A percentile compares a stretch with the other conserved stretches of the same genome.
Conservation (phyloP, 2,797 vertebrate genomes). For the Amblyopsis hoosieri region DNA sequence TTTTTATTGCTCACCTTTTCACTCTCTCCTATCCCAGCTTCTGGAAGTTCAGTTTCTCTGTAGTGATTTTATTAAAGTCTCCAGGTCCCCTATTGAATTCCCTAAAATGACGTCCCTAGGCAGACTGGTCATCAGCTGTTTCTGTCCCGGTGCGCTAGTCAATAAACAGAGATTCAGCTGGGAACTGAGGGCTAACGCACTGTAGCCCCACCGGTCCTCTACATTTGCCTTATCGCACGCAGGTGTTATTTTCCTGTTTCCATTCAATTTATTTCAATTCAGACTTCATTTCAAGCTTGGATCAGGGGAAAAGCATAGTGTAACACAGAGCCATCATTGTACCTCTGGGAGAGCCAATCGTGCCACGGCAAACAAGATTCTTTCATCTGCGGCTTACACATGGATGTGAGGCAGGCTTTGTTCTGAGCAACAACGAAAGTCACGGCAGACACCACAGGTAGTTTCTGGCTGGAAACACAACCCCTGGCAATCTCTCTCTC, state of each 20-base stretch:
- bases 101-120: slow-evolving; percentile 7
- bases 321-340: slow-evolving; percentile 29
- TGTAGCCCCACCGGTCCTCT: slow-evolving; percentile 1
- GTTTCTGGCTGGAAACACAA: slow-evolving; percentile 8
- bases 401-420: neutral
- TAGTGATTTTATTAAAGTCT: slow-evolving; percentile 9
- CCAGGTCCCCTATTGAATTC: slow-evolving; percentile 11
- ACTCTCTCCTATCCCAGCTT: slow-evolving; percentile 8
- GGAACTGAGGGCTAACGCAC: slow-evolving; percentile 7
- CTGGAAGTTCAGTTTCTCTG: slow-evolving; percentile 29
- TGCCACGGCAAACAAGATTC: slow-evolving; percentile 21
- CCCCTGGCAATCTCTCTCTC: neutral
- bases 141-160: slow-evolving; percentile 16
- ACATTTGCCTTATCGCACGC: slow-evolving; percentile 28
- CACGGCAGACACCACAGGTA: slow-evolving; percentile 17
- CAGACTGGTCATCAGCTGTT: slow-evolving; percentile 16
- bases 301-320: neutral
- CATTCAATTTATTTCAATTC: slow-evolving; percentile 47
- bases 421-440: neutral
- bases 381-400: slow-evolving; percentile 33
- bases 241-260: slow-evolving; percentile 25
- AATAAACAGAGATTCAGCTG: slow-evolving; percentile 2
- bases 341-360: slow-evolving; percentile 39
- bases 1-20: neutral
- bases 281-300: slow-evolving; percentile 39